Conservation (phyloP, 2,113 vertebrate genomes). For the Ammospiza caudacuta region DNA sequence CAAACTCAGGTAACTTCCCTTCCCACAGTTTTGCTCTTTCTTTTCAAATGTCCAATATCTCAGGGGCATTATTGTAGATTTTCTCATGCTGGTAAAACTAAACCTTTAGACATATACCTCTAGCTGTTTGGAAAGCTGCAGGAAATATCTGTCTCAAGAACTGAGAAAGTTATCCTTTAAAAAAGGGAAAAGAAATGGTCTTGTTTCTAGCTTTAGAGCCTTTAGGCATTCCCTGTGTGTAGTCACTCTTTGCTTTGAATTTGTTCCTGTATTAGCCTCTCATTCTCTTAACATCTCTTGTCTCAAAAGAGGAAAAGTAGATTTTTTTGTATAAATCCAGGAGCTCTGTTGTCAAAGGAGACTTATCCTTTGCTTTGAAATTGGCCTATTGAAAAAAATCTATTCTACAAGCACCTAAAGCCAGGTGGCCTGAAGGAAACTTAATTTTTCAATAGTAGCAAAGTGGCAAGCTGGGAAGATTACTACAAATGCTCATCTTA, state of each 20-base stretch:
- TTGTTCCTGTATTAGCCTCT: slow-evolving; percentile 12
- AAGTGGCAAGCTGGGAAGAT: background rate
- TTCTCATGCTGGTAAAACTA: background rate
- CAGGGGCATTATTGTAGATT: background rate
- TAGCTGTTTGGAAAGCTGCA: background rate
- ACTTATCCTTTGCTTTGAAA: background rate
- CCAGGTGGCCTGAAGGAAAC: background rate
- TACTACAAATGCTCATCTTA: background rate
- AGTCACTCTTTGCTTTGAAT: slow-evolving; percentile 8
- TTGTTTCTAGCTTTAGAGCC: background rate
- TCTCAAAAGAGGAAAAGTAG: background rate
- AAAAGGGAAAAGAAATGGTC: background rate
- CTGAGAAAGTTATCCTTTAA: background rate
- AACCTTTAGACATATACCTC: background rate
- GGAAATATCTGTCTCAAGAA: background rate
- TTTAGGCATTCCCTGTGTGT: background rate
- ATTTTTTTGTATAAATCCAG: background rate
- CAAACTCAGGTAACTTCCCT: background rate
- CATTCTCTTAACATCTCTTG: background rate
- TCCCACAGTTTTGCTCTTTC: background rate
- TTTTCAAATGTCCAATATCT: background rate
- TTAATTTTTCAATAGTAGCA: background rate
- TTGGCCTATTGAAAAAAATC: background rate
- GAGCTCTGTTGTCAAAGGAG: background rate
- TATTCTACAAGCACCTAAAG: background rate